phyloP scores from a whole-genome alignment of 30 jellyfish, hydroid and myxozoan species.

The Pelagia noctiluca region DNA sequence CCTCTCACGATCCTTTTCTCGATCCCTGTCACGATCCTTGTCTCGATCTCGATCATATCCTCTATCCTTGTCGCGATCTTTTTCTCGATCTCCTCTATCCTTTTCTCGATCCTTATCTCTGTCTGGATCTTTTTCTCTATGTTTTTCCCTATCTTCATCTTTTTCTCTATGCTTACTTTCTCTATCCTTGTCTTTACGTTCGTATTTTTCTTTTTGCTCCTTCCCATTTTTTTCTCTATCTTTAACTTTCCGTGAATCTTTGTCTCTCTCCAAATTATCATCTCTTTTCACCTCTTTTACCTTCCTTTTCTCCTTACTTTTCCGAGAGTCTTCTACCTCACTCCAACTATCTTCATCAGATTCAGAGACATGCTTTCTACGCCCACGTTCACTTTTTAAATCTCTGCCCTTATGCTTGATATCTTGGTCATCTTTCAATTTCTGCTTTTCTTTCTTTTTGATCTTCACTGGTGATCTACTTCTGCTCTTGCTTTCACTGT shows the following conservation, averaged over 20 bases:
- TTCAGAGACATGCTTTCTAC: conserved; percentile 12
- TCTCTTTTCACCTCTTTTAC: conserved; percentile 31
- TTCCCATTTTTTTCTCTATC: conserved; percentile 48
- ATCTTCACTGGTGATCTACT: conserved; percentile 68
- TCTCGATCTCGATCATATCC: conserved; percentile 23
- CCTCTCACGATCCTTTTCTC: conserved; percentile 42
- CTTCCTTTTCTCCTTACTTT: conserved; percentile 9
- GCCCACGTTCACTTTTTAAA: conserved; percentile 18
- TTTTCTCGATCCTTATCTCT: conserved; percentile 32
- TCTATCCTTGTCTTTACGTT: conserved; percentile 47
- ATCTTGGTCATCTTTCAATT: conserved; percentile 12
- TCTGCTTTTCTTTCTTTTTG: conserved; percentile 32
- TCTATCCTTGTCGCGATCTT: conserved; percentile 10
- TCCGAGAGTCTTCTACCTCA: conserved; percentile 49
- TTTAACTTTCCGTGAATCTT: conserved; percentile 18
- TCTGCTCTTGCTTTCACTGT: conserved; percentile 33
- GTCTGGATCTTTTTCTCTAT: conserved; percentile 7
- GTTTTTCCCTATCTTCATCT: conserved; percentile 22
- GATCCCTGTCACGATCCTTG: conserved; percentile 36
- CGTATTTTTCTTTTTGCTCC: conserved; percentile 16
- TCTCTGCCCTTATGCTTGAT: conserved; percentile 1
- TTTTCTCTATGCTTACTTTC: conserved; percentile 36
- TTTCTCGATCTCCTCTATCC: conserved; percentile 24
- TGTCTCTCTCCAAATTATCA: conserved; percentile 32
- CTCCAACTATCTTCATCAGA: conserved; percentile 27